Evolutionary conservation across 2,797 vertebrate genomes (phyloP).

Genomic region (Pygocentrus nattereri): DNA sequence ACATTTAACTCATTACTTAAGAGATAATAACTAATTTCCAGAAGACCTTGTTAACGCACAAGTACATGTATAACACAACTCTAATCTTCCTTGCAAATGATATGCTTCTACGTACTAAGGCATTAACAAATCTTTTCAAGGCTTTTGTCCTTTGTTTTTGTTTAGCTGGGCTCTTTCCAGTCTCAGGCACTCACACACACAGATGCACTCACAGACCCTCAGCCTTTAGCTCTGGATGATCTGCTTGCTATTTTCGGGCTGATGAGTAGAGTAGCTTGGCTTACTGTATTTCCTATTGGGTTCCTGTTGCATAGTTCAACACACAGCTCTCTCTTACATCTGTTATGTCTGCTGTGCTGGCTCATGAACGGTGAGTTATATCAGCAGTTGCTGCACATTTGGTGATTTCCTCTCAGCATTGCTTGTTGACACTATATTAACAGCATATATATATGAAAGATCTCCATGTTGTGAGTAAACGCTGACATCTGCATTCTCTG

Average conservation of each 20-base stretch:
- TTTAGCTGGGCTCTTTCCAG: not conserved
- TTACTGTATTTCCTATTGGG: conserved; percentile 53
- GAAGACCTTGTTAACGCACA: no score
- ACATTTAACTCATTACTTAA: no score
- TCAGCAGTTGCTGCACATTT: not conserved
- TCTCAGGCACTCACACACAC: not conserved
- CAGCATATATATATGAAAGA: not conserved
- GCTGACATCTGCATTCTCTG: not conserved
- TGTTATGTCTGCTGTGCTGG: conserved; percentile 66
- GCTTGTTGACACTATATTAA: not conserved
- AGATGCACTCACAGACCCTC: conserved; percentile 30
- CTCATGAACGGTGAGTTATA: conserved; percentile 39
- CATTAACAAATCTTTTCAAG: no score
- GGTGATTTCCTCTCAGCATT: not conserved
- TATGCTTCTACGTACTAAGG: not conserved
- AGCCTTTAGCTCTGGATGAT: conserved; percentile 23
- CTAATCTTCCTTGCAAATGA: no score
- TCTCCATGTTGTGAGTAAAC: not conserved
- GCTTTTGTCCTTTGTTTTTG: not conserved
- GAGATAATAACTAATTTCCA: no score
- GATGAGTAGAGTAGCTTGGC: conserved; percentile 38
- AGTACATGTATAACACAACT: not conserved
- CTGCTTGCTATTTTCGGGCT: conserved; percentile 48
- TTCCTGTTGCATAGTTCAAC: conserved; percentile 32
- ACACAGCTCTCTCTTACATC: conserved; percentile 64